These are phyloP conservation scores for Geotrypetes seraphini DNA, from an alignment of 2,797 vertebrate genomes.

Conservation along the genomic window DNA sequence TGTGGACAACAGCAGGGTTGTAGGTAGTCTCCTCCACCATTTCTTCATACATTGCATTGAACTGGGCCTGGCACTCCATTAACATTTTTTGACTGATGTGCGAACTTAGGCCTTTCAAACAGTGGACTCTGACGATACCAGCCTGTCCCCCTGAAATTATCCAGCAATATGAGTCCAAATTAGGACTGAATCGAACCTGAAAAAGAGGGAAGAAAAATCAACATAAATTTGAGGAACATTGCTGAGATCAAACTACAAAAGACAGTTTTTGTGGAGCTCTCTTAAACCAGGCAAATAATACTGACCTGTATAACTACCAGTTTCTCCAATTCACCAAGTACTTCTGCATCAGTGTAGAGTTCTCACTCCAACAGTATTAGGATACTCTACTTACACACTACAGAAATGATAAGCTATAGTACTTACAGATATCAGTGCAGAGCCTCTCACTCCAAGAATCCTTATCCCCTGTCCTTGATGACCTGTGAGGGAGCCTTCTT, in stretches of 20 bases:
- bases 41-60: conserved; percentile 40
- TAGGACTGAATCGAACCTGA: conserved; percentile 87
- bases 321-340: too few species aligned
- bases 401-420: too few species aligned
- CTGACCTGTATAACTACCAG: neutral
- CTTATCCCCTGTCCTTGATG: too few species aligned
- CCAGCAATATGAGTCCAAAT: conserved; percentile 76
- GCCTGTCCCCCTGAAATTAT: conserved; percentile 72
- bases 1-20: neutral
- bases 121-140: conserved; percentile 76
- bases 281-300: too few species aligned
- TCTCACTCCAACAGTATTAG: too few species aligned
- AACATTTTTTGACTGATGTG: conserved; percentile 44
- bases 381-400: too few species aligned
- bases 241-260: neutral
- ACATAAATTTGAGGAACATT: too few species aligned
- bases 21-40: neutral
- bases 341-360: too few species aligned
- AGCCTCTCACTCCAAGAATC: too few species aligned
- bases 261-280: fast-evolving
- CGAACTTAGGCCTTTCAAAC: conserved; percentile 54
- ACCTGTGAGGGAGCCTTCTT: too few species aligned
- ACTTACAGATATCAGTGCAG: too few species aligned
- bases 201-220: conserved; percentile 1
- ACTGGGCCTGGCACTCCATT: conserved; percentile 46